Evolutionary conservation across 2,113 vertebrate species (phyloP), one percentile per base, ranked within the genome.

Genomic region (Chunga burmeisteri): DNA sequence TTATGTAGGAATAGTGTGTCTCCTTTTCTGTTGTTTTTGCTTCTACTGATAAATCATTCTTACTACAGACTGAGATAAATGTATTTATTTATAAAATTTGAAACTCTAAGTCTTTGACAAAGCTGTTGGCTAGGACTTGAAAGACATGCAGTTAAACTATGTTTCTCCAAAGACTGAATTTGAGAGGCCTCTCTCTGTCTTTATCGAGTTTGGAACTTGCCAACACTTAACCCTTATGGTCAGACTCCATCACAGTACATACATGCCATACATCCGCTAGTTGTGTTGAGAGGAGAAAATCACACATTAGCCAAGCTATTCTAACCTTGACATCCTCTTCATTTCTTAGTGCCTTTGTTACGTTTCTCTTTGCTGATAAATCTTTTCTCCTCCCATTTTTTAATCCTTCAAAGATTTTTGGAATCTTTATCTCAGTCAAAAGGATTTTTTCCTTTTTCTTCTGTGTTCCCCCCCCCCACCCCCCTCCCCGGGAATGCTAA

Each of bases 201-300:
- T 32, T 17, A 10, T 21, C 0, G 0, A 92, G 38, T 42, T 92
- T 81, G 38, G 52, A 56, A 20, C 32, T 53, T 53, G 9, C 23
- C 81, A 50, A 26, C 22, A 32, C 13, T n/a, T 47, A 22, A 16
- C 18, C 20, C 14, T 26, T 44, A 2, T 30, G 38, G 47, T 79
- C 55, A 40, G 44, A 30, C 17, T 49, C 16, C 4, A 4, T 29
- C n/a, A 1, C 8, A 18, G 38, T 29, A 3, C 13, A 30, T 7
- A 16, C 22, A 18, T 40, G 34, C 40, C 30, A 34, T 11, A 7
- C 20, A 63, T 2, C 29, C 4, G 2, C n/a, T 4, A 1, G 19
- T 16, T 46, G 38, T 71, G 29, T 27, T 59, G 55, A 59, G 52
- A 52, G 65, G 47, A 71, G 30, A 40, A 63, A 40, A 52, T 47